phyloP scores from a whole-genome alignment of 2,113 vertebrate species.

The Amblyornis subalaris region DNA sequence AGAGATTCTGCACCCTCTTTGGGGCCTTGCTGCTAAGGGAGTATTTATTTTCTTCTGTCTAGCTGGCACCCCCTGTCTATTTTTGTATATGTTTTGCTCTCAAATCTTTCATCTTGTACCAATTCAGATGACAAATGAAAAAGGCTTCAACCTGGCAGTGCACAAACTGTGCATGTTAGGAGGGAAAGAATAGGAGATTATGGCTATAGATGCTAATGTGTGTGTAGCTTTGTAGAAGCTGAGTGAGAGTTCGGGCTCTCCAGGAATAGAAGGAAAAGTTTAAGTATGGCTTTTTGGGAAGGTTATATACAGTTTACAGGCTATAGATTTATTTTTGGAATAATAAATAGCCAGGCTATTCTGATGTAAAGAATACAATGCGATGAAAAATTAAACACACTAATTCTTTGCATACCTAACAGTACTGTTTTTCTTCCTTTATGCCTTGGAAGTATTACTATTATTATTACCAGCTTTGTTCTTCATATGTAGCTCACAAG shows the following conservation, averaged over 20 bases:
- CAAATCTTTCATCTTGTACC: not conserved
- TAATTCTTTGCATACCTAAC: not conserved
- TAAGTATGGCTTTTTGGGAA: not conserved
- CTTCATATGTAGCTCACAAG: not conserved
- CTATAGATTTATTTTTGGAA: not conserved
- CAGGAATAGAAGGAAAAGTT: not conserved
- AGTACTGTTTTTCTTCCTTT: not conserved
- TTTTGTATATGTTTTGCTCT: not conserved
- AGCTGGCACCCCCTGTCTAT: not conserved
- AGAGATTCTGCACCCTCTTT: not conserved
- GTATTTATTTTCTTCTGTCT: not conserved
- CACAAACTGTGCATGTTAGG: accelerated
- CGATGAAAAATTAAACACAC: accelerated
- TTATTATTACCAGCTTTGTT: not conserved
- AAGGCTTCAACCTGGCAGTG: not conserved
- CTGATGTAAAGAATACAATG: not conserved
- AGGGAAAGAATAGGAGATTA: not conserved
- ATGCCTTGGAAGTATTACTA: not conserved
- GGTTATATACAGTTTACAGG: not conserved
- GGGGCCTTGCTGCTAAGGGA: not conserved
- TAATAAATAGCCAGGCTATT: not conserved
- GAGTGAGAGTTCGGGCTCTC: accelerated
- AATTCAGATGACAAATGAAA: not conserved
- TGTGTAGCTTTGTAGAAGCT: not conserved
- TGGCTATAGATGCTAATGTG: not conserved